Conservation (phyloP, 2,797 vertebrate genomes). For the Parauchenoglanis punctatus region DNA sequence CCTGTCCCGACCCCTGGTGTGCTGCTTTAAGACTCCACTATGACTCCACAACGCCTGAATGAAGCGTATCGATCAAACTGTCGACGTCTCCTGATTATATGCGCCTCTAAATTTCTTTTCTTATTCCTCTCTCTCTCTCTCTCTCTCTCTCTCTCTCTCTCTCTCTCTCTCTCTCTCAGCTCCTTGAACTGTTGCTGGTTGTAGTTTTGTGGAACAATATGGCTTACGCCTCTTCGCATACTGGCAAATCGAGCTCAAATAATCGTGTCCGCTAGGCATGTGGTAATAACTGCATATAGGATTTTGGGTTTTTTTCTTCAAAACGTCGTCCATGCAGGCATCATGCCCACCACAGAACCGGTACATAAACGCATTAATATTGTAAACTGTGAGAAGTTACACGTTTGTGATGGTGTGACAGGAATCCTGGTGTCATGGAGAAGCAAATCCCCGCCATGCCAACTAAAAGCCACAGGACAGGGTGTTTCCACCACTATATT, state of each 20-base stretch:
- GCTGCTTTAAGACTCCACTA: slow-evolving; percentile 60
- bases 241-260: slow-evolving; percentile 70
- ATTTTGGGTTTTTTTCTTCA: background rate
- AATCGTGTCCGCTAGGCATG: slow-evolving; percentile 60
- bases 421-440: background rate
- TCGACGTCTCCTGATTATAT: background rate
- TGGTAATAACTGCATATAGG: background rate
- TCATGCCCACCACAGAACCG: background rate
- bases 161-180: slow-evolving; percentile 56
- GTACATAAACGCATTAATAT: background rate
- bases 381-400: background rate
- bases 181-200: slow-evolving; percentile 68
- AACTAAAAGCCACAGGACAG: no score
- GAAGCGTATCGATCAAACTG: background rate
- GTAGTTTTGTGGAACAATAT: slow-evolving; percentile 58
- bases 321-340: background rate
- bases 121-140: slow-evolving; percentile 18
- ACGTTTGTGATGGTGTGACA: background rate
- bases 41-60: slow-evolving; percentile 62
- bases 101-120: background rate
- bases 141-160: slow-evolving; percentile 19
- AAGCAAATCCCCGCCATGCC: background rate
- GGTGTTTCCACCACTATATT: background rate
- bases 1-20: background rate
- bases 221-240: slow-evolving; percentile 70